Evolutionary conservation across 1,140 invertebrate species (phyloP).

Genomic region (Tribolium madens): DNA sequence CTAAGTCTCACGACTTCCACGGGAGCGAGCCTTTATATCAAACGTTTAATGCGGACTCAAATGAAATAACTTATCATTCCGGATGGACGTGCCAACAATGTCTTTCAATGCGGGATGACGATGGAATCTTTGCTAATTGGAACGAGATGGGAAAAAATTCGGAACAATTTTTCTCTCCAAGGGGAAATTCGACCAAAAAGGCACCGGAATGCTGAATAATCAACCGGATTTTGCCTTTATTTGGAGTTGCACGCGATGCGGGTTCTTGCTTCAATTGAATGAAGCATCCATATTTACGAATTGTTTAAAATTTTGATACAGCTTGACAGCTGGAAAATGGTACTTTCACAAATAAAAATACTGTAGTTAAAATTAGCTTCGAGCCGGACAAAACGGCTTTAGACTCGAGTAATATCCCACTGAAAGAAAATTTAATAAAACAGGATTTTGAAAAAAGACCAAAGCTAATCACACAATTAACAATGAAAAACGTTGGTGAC

Average conservation of each 20-base stretch:
- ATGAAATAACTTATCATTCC: conserved; percentile 35
- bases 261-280: background rate
- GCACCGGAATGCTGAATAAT: too few relatives aligned
- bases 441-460: background rate
- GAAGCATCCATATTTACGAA: background rate
- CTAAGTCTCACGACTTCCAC: conserved; percentile 20
- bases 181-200: too few relatives aligned
- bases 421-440: background rate
- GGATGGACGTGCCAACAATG: conserved; percentile 20
- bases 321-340: background rate
- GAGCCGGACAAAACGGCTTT: background rate
- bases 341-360: background rate
- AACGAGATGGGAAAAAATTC: background rate
- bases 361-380: background rate
- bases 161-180: background rate
- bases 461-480: background rate
- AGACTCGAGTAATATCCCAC: background rate
- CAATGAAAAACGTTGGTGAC: background rate
- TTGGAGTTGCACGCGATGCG: background rate
- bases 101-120: conserved; percentile 2
- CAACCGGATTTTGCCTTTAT: background rate
- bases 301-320: background rate
- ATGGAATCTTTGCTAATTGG: conserved; percentile 21
- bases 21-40: conserved; percentile 11
- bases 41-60: conserved; percentile 15